Evolutionary conservation across 2,888 invertebrate genomes (phyloP), one percentile per base, ranked within the genome.

Genomic region (Eristalinus aeneus): DNA sequence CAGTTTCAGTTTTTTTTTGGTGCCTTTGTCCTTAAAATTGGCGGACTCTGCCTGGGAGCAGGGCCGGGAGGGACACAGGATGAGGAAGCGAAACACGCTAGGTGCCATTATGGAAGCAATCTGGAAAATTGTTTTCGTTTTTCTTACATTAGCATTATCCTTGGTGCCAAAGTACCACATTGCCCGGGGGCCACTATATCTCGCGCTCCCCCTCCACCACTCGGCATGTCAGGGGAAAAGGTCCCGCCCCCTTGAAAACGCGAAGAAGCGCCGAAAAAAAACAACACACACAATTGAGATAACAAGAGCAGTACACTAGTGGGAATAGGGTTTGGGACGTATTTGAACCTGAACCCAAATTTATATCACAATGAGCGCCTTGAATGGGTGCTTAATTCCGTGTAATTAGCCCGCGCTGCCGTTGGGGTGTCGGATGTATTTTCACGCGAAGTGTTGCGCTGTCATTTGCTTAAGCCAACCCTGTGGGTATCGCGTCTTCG

Each of bases 41-140:
- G 20, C 34, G 61, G 61, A 46, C 46, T 20, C 31, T 5, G 9
- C 1, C 12, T 56, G 54, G 23, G 23, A 23, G 22, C 4, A 23
- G 3, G 27, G 5, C 27, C 27, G 27, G 2, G 27, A 27, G 23
- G 9, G 10, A 0, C 9, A 11, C 10, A 22, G 23, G 23, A 56
- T 27, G 23, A 23, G 12, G 23, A 11, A 56, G 16, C 22, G 23
- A 78, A 86, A 73, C 81, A 78, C 64, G 72, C 78, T 83, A 83
- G 72, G 87, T 87, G 79, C 83, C 87, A 87, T 87, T 87, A 83
- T 83, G 72, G 79, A 85, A 86, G 88, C 87, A 76, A 69, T 81
- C 88, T 83, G 88, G 80, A 77, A 80, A 86, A 79, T 84, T 87
- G 87, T 87, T 88, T 81, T 73, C 77, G 81, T 80, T 87, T 82